phyloP scores from a whole-genome alignment of 2,113 vertebrate genomes.

The Oryzias javanicus region DNA sequence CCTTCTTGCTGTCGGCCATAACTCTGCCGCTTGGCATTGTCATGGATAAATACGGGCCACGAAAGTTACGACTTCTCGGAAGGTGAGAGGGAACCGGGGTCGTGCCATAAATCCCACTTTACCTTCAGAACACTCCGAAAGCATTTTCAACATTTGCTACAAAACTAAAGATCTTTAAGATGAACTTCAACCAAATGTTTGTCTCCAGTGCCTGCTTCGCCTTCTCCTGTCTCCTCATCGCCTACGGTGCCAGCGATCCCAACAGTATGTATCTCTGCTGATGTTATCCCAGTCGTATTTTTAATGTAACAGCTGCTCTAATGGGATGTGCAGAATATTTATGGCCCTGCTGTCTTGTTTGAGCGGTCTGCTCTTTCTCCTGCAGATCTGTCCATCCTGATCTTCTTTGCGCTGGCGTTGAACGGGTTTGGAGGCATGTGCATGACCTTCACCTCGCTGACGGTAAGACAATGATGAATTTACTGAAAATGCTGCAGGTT shows the following conservation, averaged over 20 bases:
- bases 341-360: background rate
- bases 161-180: no score
- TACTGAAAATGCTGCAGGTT: no score
- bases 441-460: slow-evolving; percentile 97
- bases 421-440: slow-evolving; percentile 99
- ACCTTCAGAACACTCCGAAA: no score
- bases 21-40: slow-evolving; percentile 94
- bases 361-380: slow-evolving; percentile 1
- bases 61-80: slow-evolving; percentile 92
- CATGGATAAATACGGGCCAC: slow-evolving; percentile 97
- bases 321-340: no score
- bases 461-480: slow-evolving; percentile 58
- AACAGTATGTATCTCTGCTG: slow-evolving; percentile 78
- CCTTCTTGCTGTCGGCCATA: slow-evolving; percentile 96
- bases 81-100: slow-evolving; percentile 77
- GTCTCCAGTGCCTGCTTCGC: slow-evolving; percentile 88
- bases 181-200: background rate
- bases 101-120: no score
- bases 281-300: background rate
- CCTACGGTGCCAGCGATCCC: slow-evolving; percentile 91
- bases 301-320: no score
- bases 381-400: slow-evolving; percentile 92
- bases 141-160: no score
- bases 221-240: slow-evolving; percentile 91
- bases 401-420: slow-evolving; percentile 92